Percentiles rank a stretch among this genome's conserved stretches.
Conservation (phyloP, 1,140 invertebrate species). For the Matsumurasca onukii region DNA sequence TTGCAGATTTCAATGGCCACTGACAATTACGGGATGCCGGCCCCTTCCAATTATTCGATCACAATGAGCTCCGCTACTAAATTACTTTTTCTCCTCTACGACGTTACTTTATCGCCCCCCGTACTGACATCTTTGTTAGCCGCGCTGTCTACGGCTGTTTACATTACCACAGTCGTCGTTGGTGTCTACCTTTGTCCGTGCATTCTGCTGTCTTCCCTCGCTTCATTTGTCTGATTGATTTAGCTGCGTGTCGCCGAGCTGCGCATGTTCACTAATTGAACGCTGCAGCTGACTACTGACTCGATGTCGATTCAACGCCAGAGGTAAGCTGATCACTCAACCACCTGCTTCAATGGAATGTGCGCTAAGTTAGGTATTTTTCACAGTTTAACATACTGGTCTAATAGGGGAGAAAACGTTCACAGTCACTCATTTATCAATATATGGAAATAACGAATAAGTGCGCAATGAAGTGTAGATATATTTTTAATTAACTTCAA, state of each 20-base stretch:
- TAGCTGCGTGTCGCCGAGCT: neutral
- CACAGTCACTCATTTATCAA: too few relatives aligned
- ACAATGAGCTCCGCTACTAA: conserved; percentile 22
- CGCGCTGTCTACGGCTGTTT: neutral
- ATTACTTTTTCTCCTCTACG: conserved; percentile 28
- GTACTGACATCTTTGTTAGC: conserved; percentile 35
- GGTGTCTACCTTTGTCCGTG: conserved; percentile 7
- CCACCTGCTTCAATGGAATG: neutral
- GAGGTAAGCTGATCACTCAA: neutral
- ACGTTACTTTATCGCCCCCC: conserved; percentile 14
- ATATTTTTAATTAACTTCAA: too few relatives aligned
- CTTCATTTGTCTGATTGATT: conserved; percentile 26
- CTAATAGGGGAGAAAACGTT: too few relatives aligned
- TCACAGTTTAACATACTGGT: neutral
- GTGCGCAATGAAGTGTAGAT: too few relatives aligned
- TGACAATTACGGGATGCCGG: conserved; percentile 29
- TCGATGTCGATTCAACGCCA: neutral
- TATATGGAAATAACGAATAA: too few relatives aligned
- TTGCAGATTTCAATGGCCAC: conserved; percentile 28
- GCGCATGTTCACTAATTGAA: neutral
- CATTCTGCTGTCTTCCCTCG: neutral
- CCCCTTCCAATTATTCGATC: conserved; percentile 32
- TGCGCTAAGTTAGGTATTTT: neutral
- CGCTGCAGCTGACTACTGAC: neutral
- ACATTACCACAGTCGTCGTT: conserved; percentile 1